These are phyloP conservation scores for Macrobrachium nipponense DNA, from an alignment of 1,140 invertebrate species.

Conservation along the genomic window DNA sequence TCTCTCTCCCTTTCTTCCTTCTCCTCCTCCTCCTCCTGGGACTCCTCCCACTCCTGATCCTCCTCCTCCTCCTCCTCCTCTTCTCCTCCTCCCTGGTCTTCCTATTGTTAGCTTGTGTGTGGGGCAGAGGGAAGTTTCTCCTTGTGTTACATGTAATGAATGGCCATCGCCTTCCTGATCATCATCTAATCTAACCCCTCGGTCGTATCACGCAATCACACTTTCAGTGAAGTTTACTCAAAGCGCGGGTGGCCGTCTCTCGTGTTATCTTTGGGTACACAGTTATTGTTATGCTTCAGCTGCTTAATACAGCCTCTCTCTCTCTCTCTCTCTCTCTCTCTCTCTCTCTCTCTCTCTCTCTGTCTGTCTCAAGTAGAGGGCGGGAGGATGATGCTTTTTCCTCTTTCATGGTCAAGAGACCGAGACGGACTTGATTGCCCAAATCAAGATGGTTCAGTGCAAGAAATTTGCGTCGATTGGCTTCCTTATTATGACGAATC, in stretches of 20 bases:
- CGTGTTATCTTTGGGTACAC: not conserved
- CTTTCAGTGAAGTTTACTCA: not conserved
- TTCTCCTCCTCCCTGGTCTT: not conserved
- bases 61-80: not conserved
- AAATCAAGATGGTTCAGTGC: not conserved
- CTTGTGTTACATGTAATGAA: too few relatives aligned
- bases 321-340: constrained; percentile 20
- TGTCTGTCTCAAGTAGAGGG: not conserved
- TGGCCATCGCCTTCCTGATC: not conserved
- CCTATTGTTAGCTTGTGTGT: not conserved
- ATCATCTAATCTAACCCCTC: not conserved
- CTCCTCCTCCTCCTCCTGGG: not conserved
- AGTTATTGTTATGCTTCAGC: not conserved
- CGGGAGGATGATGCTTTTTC: not conserved
- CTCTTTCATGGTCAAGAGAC: not conserved
- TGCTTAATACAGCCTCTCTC: not conserved
- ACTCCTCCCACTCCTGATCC: not conserved
- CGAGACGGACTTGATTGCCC: not conserved
- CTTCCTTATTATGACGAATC: too few relatives aligned
- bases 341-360: constrained; percentile 17
- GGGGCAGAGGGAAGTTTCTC: too few relatives aligned
- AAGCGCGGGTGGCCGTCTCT: not conserved
- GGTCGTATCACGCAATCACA: not conserved
- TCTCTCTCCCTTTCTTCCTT: not conserved
- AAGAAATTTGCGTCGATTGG: too few relatives aligned